Evolutionary conservation across 1,140 invertebrate genomes (phyloP).

Genomic region (Drosophila teissieri): DNA sequence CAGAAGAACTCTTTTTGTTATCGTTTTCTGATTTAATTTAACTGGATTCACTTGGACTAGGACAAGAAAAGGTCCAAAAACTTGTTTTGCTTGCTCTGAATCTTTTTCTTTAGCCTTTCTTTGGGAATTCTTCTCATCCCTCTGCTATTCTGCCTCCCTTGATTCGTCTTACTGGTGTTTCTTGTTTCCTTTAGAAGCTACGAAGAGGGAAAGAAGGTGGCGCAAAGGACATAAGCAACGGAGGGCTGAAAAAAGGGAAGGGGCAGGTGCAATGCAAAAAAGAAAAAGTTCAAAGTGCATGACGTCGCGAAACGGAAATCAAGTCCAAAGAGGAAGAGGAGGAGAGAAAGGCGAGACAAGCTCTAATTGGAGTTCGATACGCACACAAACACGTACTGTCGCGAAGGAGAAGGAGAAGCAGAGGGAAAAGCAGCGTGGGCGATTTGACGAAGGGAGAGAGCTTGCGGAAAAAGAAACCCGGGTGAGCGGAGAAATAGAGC

Average conservation of each 20-base stretch:
- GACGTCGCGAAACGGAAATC: constrained; percentile 53
- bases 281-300: constrained; percentile 60
- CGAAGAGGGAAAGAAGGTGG: not conserved
- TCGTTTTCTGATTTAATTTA: constrained; percentile 10
- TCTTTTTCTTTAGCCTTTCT: not conserved
- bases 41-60: constrained; percentile 17
- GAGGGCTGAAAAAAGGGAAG: not conserved
- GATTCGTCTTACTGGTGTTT: constrained; percentile 6
- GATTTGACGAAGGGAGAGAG: constrained; percentile 13
- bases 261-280: constrained; percentile 8
- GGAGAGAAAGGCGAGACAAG: constrained; percentile 16
- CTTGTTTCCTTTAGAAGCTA: not conserved
- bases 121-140: not conserved
- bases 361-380: constrained; percentile 53
- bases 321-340: constrained; percentile 12
- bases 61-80: constrained; percentile 22
- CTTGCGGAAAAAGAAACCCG: constrained; percentile 47
- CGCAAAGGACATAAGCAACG: not conserved
- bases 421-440: constrained; percentile 32
- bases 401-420: constrained; percentile 13
- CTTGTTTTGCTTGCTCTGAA: constrained; percentile 18
- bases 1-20: not conserved
- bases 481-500: constrained; percentile 52
- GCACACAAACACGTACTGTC: constrained; percentile 2
- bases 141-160: not conserved